Evolutionary conservation across 2,797 vertebrate species (phyloP), one percentile per base, ranked within the genome.

Genomic region (Denticeps clupeoides): DNA sequence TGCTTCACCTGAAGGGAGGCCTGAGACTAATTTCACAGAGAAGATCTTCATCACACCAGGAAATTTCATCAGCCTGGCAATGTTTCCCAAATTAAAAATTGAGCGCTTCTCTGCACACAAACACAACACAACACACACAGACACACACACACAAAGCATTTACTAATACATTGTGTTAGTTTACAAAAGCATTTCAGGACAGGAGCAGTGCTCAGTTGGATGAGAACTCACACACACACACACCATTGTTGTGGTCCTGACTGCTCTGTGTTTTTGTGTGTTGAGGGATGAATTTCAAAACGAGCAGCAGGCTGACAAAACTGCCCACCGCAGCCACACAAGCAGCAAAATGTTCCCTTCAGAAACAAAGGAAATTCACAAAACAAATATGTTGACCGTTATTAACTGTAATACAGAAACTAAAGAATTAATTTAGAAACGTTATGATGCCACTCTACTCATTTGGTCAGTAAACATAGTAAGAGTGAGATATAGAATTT

Each of bases 1-100:
- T n/a, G n/a, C n/a, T n/a, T 86, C 73, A 97, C 94, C 92, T 65
- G 82, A 60, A 8, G 94, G 92, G 41, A 97, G 65, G 49, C 83
- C 83, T 11, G 85, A 77, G 2, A 87, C 47, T 9, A 90, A 78
- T 73, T 96, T 99, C 63, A 97, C 61, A 0, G 83, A 44, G 58
- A 97, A 93, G 23, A 86, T 74, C 2, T 74, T 73, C 35, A 57
- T 63, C 16, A 96, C 88, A 1, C 81, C 78, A 0, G 91, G 90
- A 68, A 82, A 89, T 73, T 75, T 84, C 79, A 93, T 76, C 43
- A 99, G 68, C 35, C 79, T 74, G 0, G 71, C 55, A 53, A 96
- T 89, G 66, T 92, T 86, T 32, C 70, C 70, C 61, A 93, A 18
- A 60, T 64, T 89, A 24, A 97, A 96, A 29, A 94, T 15, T 0